Percentiles rank a stretch among this genome's conserved stretches.
phyloP scores from a whole-genome alignment of 1,140 invertebrate genomes.

The Atta cephalotes region DNA sequence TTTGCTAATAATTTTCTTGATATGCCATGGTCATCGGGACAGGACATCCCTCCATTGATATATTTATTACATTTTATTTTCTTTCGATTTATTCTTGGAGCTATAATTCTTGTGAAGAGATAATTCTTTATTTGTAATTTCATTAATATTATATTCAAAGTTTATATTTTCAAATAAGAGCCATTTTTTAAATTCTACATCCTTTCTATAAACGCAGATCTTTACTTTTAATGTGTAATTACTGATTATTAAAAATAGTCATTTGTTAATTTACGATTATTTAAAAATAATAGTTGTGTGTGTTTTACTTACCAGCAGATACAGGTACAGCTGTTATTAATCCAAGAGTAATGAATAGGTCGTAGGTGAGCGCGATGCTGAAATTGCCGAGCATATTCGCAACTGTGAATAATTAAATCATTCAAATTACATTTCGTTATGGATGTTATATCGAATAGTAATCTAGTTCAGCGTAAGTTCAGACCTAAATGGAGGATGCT shows the following conservation, averaged over 20 bases:
- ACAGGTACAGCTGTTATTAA: conserved; percentile 96
- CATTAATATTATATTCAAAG: neutral
- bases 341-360: conserved; percentile 96
- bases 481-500: conserved; percentile 91
- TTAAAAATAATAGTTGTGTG: neutral
- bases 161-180: neutral
- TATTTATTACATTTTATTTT: too few relatives aligned
- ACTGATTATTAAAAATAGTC: neutral
- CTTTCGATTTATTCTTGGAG: too few relatives aligned
- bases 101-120: too few relatives aligned
- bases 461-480: conserved; percentile 18
- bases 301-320: conserved; percentile 91
- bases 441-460: neutral
- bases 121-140: too few relatives aligned
- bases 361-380: conserved; percentile 95
- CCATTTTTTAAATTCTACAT: neutral
- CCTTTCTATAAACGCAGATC: neutral
- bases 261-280: conserved; percentile 1
- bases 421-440: neutral
- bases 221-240: neutral
- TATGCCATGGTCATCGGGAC: too few relatives aligned
- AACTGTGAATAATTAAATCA: conserved; percentile 88
- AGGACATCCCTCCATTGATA: too few relatives aligned
- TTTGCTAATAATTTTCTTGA: too few relatives aligned
- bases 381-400: conserved; percentile 97